Conservation (phyloP, 2,797 vertebrate species). For the Trachurus trachurus region DNA sequence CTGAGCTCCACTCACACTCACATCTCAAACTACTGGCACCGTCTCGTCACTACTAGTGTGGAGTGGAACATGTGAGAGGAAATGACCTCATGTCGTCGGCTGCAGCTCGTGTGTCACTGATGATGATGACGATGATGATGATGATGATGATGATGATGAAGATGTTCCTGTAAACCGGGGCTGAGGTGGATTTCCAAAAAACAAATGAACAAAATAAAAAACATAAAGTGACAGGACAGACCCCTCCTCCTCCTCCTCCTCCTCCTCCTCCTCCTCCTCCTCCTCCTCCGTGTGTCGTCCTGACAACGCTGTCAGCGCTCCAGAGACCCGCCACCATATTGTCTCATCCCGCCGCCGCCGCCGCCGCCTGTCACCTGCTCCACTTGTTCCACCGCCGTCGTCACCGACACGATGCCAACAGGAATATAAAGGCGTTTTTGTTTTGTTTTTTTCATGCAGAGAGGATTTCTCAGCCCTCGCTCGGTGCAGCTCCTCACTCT, state of each 20-base stretch:
- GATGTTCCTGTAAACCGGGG: slow-evolving; percentile 1
- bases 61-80: slow-evolving; percentile 9
- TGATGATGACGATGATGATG: too few relatives aligned
- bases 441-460: neutral
- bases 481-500: slow-evolving; percentile 37
- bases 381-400: slow-evolving; percentile 29
- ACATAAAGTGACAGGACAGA: neutral
- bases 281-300: neutral
- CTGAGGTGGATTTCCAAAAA: slow-evolving; percentile 2
- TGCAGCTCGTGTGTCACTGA: slow-evolving; percentile 8
- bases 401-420: slow-evolving; percentile 1
- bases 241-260: too few relatives aligned
- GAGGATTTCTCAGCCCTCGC: slow-evolving; percentile 40
- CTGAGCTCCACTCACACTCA: too few relatives aligned
- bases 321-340: slow-evolving; percentile 20
- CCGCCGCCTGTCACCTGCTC: slow-evolving; percentile 53
- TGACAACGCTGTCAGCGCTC: slow-evolving; percentile 25
- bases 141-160: too few relatives aligned
- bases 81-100: slow-evolving; percentile 23
- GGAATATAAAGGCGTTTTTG: slow-evolving; percentile 47
- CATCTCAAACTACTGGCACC: neutral
- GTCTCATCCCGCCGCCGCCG: slow-evolving; percentile 7
- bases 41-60: neutral
- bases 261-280: too few relatives aligned
- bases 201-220: neutral